Base-by-base conservation (phyloP, 1,140 invertebrate genomes). In the Drosophila kohkoa region DNA sequence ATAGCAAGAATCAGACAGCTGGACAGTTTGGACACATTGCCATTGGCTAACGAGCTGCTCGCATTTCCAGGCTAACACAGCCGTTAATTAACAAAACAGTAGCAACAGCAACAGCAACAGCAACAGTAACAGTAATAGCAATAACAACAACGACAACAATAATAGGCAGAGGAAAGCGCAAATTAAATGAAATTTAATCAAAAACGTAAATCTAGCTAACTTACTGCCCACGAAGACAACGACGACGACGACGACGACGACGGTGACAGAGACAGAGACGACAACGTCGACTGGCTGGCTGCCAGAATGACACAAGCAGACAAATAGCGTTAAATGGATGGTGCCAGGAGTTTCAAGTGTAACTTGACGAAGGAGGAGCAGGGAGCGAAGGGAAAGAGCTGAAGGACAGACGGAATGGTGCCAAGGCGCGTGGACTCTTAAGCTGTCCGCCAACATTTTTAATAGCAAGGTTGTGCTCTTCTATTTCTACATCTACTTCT, bases 131-230 rank as follows among this genome's bases (percentile, higher is more conserved):
- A 67, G 62, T 54, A 68, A 51, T 49, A 79, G 35, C 35, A 73
- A 69, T 41, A 78, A 63, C 70, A 68, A 65, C 64, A 75, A 76
- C 59, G 63, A 65, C 63, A 72, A 51, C 54, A 79, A 32, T 48
- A 54, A 64, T 16, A 46, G 57, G 28, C 48, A 48, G 70, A 38
- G 49, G 60, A 82, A 81, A 86, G 82, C 82, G 72, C 79, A 86
- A 86, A 87, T 85, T 86, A 87, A 86, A 86, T 70, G 62, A 87
- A 87, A 86, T 86, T 86, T 86, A 86, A 87, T 86, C 82, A 86
- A 86, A 86, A 86, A 77, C 82, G 82, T 86, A 87, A 85, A 87
- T 86, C 82, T 82, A 86, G 76, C 75, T 69, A 81, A 87, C 71
- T 81, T 79, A 81, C 64, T 80, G 64, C 35, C 64, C 78, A 76